Base-by-base conservation (phyloP, 2,888 invertebrate species). In the Ornithoptera priamus region DNA sequence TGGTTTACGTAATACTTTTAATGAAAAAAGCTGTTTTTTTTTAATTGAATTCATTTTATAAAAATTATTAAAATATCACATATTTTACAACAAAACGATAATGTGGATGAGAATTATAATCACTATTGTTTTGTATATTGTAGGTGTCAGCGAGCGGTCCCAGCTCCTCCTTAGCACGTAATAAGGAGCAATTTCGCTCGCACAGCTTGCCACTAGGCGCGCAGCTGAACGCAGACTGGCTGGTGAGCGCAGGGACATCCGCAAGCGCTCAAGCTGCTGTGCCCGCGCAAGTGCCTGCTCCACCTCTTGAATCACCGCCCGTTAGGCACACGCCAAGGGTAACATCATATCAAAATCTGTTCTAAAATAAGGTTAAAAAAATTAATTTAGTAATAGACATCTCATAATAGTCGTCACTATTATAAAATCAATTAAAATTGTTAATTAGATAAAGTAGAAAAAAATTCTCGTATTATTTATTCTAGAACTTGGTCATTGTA, bases 121-220 rank as follows among this genome's bases (percentile, higher is more conserved):
- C 1, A 46, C 15, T 46, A 15, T 46, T 46, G 12, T 4, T 12
- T 46, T 46, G 15, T 66, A 72, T 71, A 76, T 77, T 64, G 71
- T 75, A 69, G 75, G 74, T 71, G 62, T 71, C 70, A 60, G 75
- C 64, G 62, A 76, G 69, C 70, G 71, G 71, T 59, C 58, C 73
- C 39, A 65, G 72, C 67, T 71, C 71, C 68, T 56, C 75, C 74
- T 72, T 72, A 50, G 67, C 75, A 69, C 74, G 75, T 67, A 73
- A 80, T 72, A 88, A 90, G 81, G 94, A 94, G 76, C 94, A 94
- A 84, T 94, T 90, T 80, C 93, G 94, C 58, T 94, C 94, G 72
- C 94, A 94, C 83, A 94, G 94, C 78, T 79, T 94, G 77, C 94
- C 94, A 20, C 81, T 94, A 42, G 94, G 94, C 80, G 90, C 94